Conservation (phyloP, 2,888 invertebrate genomes). For the Aphodius granarius region DNA sequence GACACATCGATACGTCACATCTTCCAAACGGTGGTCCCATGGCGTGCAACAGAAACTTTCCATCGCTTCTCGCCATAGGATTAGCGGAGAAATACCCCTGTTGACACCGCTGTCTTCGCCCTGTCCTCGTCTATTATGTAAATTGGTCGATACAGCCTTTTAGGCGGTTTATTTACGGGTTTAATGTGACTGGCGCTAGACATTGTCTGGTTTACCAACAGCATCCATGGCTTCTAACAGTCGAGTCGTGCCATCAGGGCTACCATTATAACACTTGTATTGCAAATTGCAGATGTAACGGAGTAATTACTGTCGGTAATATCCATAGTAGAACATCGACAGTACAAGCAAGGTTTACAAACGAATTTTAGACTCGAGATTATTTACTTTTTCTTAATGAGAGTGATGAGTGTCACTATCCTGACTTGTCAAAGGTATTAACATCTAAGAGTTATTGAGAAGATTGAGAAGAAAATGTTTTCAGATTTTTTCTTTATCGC, state of each 20-base stretch:
- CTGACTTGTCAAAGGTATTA: too few species aligned
- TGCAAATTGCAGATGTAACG: too few species aligned
- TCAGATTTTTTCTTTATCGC: too few species aligned
- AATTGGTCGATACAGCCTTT: slow-evolving; percentile 5
- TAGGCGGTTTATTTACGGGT: slow-evolving; percentile 9
- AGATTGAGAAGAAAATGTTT: background rate
- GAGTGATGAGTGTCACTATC: too few species aligned
- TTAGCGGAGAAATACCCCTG: slow-evolving; percentile 5
- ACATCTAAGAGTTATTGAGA: background rate
- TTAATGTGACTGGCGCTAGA: background rate
- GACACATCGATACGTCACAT: background rate
- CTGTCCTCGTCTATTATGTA: slow-evolving; percentile 8
- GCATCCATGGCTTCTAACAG: background rate
- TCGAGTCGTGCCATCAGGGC: background rate
- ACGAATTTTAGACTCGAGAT: too few species aligned
- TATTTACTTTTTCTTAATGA: too few species aligned
- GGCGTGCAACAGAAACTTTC: slow-evolving; percentile 3
- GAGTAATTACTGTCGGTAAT: too few species aligned
- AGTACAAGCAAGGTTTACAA: too few species aligned
- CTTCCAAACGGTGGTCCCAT: background rate
- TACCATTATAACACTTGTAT: too few species aligned
- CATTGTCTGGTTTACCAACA: background rate
- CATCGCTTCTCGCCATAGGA: background rate
- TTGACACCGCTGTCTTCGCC: slow-evolving; percentile 7
- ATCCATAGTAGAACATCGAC: too few species aligned